These are phyloP conservation scores for Catocala sponsa DNA, from an alignment of 2,888 invertebrate species.

Conservation along the genomic window DNA sequence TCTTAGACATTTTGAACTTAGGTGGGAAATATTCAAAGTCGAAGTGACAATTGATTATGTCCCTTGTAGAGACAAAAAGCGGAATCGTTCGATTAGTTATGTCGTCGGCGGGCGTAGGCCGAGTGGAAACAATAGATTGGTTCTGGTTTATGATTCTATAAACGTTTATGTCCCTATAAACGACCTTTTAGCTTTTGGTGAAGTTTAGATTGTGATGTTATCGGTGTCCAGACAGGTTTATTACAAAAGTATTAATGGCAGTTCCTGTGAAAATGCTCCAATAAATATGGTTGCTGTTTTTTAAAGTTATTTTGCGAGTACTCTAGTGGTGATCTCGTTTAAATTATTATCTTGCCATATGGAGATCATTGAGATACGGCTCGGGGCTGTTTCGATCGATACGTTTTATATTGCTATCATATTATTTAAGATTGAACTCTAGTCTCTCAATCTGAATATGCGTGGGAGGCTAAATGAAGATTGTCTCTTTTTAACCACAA, in stretches of 20 bases:
- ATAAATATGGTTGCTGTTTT: slow-evolving; percentile 56
- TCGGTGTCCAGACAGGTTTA: slow-evolving; percentile 78
- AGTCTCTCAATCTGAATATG: slow-evolving; percentile 44
- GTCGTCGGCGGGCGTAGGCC: slow-evolving; percentile 80
- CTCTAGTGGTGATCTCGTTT: slow-evolving; percentile 39
- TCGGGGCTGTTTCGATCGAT: slow-evolving; percentile 7
- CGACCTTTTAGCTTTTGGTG: slow-evolving; percentile 82
- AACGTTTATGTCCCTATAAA: slow-evolving; percentile 86
- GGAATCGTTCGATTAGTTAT: slow-evolving; percentile 84
- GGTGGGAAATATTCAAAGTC: slow-evolving; percentile 78
- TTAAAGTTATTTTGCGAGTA: slow-evolving; percentile 51
- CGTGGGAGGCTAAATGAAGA: slow-evolving; percentile 58
- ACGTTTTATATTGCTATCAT: slow-evolving; percentile 19
- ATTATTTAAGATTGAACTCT: slow-evolving; percentile 28
- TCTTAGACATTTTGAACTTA: slow-evolving; percentile 74
- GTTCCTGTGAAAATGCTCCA: slow-evolving; percentile 66
- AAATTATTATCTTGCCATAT: slow-evolving; percentile 31
- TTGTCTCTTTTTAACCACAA: slow-evolving; percentile 52
- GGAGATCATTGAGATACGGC: slow-evolving; percentile 16
- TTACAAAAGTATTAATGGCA: slow-evolving; percentile 72
- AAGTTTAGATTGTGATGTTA: slow-evolving; percentile 81
- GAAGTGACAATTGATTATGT: slow-evolving; percentile 86
- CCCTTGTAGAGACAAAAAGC: slow-evolving; percentile 81
- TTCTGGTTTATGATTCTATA: slow-evolving; percentile 86
- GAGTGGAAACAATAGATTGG: slow-evolving; percentile 84